A percentile compares a stretch with the other conserved stretches of the same genome.
These are phyloP conservation scores for Drosophila cognata DNA, from an alignment of 2,888 invertebrate species.

Conservation along the genomic window DNA sequence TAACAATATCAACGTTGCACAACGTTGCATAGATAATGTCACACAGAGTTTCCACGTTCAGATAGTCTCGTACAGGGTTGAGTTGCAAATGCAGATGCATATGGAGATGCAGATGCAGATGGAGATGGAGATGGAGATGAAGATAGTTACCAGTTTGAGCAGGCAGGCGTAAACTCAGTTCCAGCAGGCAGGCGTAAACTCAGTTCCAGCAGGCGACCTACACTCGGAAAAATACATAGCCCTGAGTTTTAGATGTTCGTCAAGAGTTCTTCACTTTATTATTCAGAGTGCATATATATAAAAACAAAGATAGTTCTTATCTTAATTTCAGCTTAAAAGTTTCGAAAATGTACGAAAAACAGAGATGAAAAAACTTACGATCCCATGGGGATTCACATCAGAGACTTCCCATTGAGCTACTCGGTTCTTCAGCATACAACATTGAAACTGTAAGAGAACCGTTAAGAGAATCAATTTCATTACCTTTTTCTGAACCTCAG, in stretches of 20 bases:
- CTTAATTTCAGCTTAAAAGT: background rate
- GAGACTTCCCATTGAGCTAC: background rate
- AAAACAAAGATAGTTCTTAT: background rate
- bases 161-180: constrained; percentile 11
- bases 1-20: constrained; percentile 10
- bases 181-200: constrained; percentile 19
- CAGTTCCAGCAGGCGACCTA: constrained; percentile 30
- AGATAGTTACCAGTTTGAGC: constrained; percentile 31
- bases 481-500: background rate
- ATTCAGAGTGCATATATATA: background rate
- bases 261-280: background rate
- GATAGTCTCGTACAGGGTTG: background rate
- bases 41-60: constrained; percentile 8
- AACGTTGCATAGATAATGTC: constrained; percentile 17
- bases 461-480: background rate
- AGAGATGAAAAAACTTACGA: background rate
- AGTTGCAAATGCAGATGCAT: constrained; percentile 18
- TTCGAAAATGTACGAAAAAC: background rate
- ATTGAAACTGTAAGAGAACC: background rate
- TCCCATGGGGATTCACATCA: background rate
- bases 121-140: constrained; percentile 3
- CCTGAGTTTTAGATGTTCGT: background rate
- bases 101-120: constrained; percentile 3
- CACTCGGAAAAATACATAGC: background rate
- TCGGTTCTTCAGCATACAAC: background rate